A percentile compares a stretch with the other conserved stretches of the same genome.
These are phyloP conservation scores for Ophion costatus DNA, from an alignment of 2,888 invertebrate genomes.

Conservation along the genomic window DNA sequence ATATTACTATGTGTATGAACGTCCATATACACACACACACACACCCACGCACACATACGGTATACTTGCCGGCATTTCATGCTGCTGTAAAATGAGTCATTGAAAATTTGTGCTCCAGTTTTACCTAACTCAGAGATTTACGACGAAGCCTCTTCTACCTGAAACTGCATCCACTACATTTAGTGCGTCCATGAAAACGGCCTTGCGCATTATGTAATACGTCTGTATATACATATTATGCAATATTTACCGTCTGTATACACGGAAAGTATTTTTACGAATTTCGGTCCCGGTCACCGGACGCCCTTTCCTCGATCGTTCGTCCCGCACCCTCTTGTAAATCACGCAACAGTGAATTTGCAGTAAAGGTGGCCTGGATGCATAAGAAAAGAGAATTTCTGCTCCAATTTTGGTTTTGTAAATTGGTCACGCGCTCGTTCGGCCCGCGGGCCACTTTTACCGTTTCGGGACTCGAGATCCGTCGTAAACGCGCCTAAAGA, in stretches of 20 bases:
- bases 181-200: not conserved
- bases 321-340: slow-evolving; percentile 67
- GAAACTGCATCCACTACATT: slow-evolving; percentile 2
- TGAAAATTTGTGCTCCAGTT: slow-evolving; percentile 76
- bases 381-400: slow-evolving; percentile 40
- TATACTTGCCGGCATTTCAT: slow-evolving; percentile 23
- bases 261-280: slow-evolving; percentile 22
- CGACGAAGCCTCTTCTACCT: slow-evolving; percentile 64
- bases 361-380: slow-evolving; percentile 42
- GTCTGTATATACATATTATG: not conserved
- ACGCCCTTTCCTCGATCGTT: slow-evolving; percentile 16
- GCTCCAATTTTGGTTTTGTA: slow-evolving; percentile 68
- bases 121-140: slow-evolving; percentile 77
- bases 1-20: slow-evolving; percentile 3
- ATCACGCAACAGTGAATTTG: slow-evolving; percentile 71
- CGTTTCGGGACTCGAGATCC: slow-evolving; percentile 13
- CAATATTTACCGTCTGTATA: slow-evolving; percentile 20
- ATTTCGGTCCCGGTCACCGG: slow-evolving; percentile 22
- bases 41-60: not conserved
- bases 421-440: slow-evolving; percentile 57
- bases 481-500: not conserved
- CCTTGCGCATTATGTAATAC: slow-evolving; percentile 17
- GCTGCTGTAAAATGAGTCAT: slow-evolving; percentile 70
- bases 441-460: slow-evolving; percentile 19
- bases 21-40: not conserved